A percentile compares a stretch with the other conserved stretches of the same genome.
These are phyloP conservation scores for Cyclophora punctaria DNA, from an alignment of 2,888 invertebrate species.

Conservation along the genomic window DNA sequence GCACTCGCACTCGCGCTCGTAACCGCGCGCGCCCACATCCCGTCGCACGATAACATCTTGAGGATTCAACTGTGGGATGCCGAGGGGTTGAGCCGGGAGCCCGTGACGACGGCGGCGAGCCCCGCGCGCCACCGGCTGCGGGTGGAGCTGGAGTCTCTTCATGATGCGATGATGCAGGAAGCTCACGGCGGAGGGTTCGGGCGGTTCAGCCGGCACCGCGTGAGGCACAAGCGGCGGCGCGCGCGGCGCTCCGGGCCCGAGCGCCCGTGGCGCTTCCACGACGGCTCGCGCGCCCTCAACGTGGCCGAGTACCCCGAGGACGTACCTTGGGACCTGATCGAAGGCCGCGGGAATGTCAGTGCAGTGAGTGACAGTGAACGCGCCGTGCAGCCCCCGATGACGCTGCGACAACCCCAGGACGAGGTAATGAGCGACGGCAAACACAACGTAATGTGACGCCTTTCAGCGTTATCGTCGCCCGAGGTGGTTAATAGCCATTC, in stretches of 20 bases:
- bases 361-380: constrained; percentile 69
- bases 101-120: constrained; percentile 34
- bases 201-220: constrained; percentile 60
- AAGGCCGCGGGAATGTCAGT: constrained; percentile 53
- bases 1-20: constrained; percentile 55
- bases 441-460: constrained; percentile 47
- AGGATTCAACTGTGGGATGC: constrained; percentile 69
- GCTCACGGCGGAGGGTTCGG: constrained; percentile 49
- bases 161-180: constrained; percentile 62
- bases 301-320: constrained; percentile 70
- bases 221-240: constrained; percentile 65
- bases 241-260: constrained; percentile 53
- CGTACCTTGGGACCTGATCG: constrained; percentile 69
- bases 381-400: constrained; percentile 60
- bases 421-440: constrained; percentile 61
- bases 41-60: constrained; percentile 66
- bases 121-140: constrained; percentile 43
- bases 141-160: constrained; percentile 57
- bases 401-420: constrained; percentile 56
- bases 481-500: constrained; percentile 68
- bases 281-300: constrained; percentile 67
- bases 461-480: constrained; percentile 68
- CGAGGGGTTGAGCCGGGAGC: constrained; percentile 59
- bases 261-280: constrained; percentile 71
- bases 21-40: constrained; percentile 54